Conservation (phyloP, 2,888 invertebrate genomes). For the Sclerodermus sp. region DNA sequence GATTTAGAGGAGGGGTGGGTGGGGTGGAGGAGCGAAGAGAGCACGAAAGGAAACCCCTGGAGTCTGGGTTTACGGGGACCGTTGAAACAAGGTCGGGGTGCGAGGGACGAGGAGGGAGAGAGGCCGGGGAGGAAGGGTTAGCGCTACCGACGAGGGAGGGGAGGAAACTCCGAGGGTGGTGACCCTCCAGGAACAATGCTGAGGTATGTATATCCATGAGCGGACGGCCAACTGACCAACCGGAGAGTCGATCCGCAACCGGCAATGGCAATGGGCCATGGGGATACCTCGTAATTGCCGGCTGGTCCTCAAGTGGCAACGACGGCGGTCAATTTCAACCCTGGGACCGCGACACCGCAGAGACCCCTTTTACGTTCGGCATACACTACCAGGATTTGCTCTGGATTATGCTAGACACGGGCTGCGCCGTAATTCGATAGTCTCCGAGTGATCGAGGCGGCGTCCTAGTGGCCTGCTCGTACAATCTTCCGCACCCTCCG, state of each 20-base stretch:
- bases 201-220: conserved; percentile 29
- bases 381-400: conserved; percentile 39
- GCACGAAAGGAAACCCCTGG: too few species aligned
- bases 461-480: not conserved
- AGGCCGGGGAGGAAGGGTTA: not conserved
- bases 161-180: too few species aligned
- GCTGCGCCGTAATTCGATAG: conserved; percentile 32
- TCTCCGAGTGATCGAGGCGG: conserved; percentile 20
- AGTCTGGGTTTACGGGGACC: too few species aligned
- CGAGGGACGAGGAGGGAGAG: not conserved
- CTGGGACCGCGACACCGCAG: conserved; percentile 32
- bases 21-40: not conserved
- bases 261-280: conserved; percentile 40
- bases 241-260: conserved; percentile 26
- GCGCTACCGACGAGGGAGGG: too few species aligned
- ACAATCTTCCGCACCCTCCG: not conserved
- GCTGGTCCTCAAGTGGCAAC: conserved; percentile 43
- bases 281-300: conserved; percentile 44
- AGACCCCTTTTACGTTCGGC: conserved; percentile 36
- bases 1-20: not conserved
- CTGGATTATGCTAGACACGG: conserved; percentile 23
- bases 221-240: conserved; percentile 22
- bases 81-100: too few species aligned
- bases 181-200: not conserved
- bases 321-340: conserved; percentile 44